Evolutionary conservation across 92 coral and sea anemone species (phyloP).

Genomic region (Zoanthus sociatus): DNA sequence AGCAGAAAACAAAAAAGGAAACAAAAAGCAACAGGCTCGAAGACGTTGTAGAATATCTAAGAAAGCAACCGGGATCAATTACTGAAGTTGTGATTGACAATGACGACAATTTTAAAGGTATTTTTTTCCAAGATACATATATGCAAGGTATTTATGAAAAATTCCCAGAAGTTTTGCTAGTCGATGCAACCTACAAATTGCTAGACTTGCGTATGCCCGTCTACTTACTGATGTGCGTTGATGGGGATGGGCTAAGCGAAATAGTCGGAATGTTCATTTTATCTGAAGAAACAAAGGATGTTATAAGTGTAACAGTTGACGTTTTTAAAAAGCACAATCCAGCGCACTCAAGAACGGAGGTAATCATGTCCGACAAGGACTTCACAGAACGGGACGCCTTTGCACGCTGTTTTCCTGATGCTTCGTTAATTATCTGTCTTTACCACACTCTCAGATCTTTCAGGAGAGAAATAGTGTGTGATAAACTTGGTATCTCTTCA

Average conservation of each 20-base stretch:
- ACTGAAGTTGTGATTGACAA: constrained; percentile 57
- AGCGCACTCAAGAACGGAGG: constrained; percentile 51
- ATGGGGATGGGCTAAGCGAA: constrained; percentile 67
- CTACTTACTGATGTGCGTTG: constrained; percentile 53
- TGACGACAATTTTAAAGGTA: constrained; percentile 62
- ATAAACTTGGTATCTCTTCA: constrained; percentile 65
- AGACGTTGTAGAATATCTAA: constrained; percentile 42
- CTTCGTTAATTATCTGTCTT: constrained; percentile 53
- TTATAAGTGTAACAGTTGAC: constrained; percentile 53
- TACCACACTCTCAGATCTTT: constrained; percentile 69
- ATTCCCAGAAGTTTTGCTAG: constrained; percentile 48
- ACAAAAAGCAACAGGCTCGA: constrained; percentile 54
- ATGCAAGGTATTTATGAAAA: constrained; percentile 52
- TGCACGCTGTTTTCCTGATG: constrained; percentile 51
- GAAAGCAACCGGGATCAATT: constrained; percentile 40
- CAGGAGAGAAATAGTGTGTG: constrained; percentile 56
- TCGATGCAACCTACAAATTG: constrained; percentile 64
- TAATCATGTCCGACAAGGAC: constrained; percentile 66
- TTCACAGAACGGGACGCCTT: constrained; percentile 62
- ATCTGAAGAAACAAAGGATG: constrained; percentile 65
- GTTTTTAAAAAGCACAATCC: constrained; percentile 56
- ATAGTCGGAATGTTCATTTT: constrained; percentile 55
- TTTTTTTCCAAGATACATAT: constrained; percentile 57
- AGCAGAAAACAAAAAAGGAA: constrained; percentile 46
- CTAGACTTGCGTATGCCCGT: constrained; percentile 65